These are phyloP conservation scores for Anguilla marmorata DNA, from an alignment of 2,797 vertebrate genomes.

Conservation along the genomic window DNA sequence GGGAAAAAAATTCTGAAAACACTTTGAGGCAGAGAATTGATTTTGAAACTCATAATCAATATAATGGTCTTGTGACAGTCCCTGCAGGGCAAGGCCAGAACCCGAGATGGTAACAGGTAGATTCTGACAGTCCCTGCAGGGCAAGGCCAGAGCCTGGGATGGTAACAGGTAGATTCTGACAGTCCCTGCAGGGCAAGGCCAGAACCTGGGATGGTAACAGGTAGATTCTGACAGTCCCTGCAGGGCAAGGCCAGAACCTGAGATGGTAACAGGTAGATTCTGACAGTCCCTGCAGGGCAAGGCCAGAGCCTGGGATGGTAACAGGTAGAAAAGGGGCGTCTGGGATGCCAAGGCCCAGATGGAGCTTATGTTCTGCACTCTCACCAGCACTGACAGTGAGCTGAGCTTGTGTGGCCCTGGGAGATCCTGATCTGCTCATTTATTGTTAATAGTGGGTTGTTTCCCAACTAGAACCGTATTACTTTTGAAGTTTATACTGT, in stretches of 20 bases:
- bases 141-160: background rate
- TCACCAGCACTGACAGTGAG: background rate
- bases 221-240: too few species aligned
- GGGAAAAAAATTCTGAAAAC: background rate
- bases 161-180: background rate
- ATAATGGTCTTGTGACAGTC: background rate
- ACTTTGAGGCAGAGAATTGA: background rate
- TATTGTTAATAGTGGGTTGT: background rate
- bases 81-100: background rate
- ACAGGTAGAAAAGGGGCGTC: background rate
- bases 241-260: background rate
- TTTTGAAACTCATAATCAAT: background rate
- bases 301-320: background rate
- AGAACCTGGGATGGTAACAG: background rate
- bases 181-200: too few species aligned
- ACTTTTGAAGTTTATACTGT: background rate
- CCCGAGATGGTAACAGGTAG: background rate
- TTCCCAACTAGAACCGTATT: background rate
- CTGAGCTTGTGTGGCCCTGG: background rate
- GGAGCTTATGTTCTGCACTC: background rate
- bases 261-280: background rate
- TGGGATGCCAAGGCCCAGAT: background rate
- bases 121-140: too few species aligned
- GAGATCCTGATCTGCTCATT: background rate
- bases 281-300: too few species aligned